Evolutionary conservation across 2,797 vertebrate genomes (phyloP), one percentile per base, ranked within the genome.

Genomic region (Iguana delicatissima): DNA sequence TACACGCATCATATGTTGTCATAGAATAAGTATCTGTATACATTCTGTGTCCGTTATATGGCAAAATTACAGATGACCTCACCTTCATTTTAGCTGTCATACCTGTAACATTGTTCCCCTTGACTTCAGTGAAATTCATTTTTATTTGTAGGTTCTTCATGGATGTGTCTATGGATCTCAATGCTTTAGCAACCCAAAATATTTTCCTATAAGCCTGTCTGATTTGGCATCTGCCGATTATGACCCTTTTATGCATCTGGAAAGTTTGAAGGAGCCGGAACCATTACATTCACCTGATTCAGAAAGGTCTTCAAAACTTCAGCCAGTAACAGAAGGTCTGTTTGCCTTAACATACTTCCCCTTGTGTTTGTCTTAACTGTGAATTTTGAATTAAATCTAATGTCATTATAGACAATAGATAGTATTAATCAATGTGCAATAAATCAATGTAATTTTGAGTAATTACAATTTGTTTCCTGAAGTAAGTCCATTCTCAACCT

Each of bases 111-210:
- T 9, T 73, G 16, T 57, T 35, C 86, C 26, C 26, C 20, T 80
- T n/a, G 55, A 16, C 42, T 76, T 74, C 59, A 86, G 8, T 74
- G 42, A 91, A 84, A 87, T 89, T 77, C 93, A 84, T 0, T 92
- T 94, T 46, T 95, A 1, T 96, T 91, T 94, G 20, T 93, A 99
- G 99, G 99, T 99, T 67, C 97, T 99, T 77, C 99, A 99, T 94
- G 98, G 99, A 50, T 99, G 99, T 96, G 98, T 99, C 85, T 99
- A 99, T 91, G 99, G 99, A 88, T 98, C 99, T n/a, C 99, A 99
- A 93, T 98, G 98, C 94, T 99, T 99, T 96, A 99, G 91, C 97
- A 99, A 98, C 93, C 97, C 98, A 5, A 98, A 97, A 94, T 99
- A 99, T 97, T 99, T 98, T 96, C 99, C 99, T 26, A 95, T 99